Conservation (phyloP, 2,113 vertebrate species). For the Nicator chloris region DNA sequence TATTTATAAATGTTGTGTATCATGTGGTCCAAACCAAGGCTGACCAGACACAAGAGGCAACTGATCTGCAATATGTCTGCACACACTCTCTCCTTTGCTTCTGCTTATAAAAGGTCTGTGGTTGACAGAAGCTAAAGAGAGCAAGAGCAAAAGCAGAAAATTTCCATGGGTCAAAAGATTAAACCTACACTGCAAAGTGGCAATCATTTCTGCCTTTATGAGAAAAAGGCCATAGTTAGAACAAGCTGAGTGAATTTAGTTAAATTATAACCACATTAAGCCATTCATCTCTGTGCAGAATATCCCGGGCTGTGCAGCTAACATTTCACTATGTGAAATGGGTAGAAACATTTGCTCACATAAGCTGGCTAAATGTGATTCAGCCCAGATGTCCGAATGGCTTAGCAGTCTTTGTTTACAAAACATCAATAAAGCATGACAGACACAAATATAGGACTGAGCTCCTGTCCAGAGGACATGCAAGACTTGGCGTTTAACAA, state of each 20-base stretch:
- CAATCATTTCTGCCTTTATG: background rate
- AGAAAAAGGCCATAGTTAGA: background rate
- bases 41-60: background rate
- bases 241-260: background rate
- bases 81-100: background rate
- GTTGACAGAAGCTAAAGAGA: background rate
- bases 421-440: background rate
- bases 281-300: background rate
- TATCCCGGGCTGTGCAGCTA: background rate
- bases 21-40: background rate
- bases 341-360: slow-evolving; percentile 19
- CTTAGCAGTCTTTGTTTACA: slow-evolving; percentile 29
- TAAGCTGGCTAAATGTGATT: slow-evolving; percentile 33
- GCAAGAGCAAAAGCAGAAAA: background rate
- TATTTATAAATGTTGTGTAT: background rate
- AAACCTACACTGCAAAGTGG: background rate
- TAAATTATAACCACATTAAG: slow-evolving; percentile 13
- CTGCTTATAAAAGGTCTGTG: background rate
- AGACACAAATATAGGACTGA: background rate
- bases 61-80: background rate
- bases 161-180: background rate
- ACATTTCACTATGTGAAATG: background rate
- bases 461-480: background rate
- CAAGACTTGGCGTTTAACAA: background rate
- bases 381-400: background rate